These are phyloP conservation scores for Climacteris rufus DNA, from an alignment of 2,113 vertebrate species.

Conservation along the genomic window DNA sequence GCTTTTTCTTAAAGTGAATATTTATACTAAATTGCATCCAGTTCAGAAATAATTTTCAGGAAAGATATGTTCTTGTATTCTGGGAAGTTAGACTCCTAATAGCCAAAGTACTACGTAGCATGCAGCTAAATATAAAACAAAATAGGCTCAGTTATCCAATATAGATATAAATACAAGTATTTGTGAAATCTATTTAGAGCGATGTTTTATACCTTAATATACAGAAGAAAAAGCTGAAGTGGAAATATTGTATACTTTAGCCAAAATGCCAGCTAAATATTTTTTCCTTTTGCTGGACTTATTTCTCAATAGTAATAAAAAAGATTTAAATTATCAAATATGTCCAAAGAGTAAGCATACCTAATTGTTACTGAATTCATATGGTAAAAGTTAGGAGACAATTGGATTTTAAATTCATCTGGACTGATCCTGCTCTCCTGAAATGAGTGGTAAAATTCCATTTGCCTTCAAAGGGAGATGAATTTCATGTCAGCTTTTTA, in stretches of 20 bases:
- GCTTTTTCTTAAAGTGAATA: not conserved
- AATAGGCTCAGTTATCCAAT: conserved; percentile 26
- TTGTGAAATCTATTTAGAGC: conserved; percentile 17
- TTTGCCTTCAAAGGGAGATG: not conserved
- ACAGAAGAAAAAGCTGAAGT: not conserved
- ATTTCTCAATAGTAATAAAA: not conserved
- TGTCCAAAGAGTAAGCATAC: not conserved
- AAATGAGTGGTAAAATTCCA: not conserved
- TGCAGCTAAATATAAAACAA: conserved; percentile 45
- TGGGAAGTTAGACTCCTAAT: conserved; percentile 5
- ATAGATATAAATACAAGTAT: conserved; percentile 14
- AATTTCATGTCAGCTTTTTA: not conserved
- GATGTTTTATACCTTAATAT: not conserved
- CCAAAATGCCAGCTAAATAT: not conserved
- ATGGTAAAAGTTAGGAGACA: not conserved
- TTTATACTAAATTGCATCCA: not conserved
- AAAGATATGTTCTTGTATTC: conserved; percentile 14
- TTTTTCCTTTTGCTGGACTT: not conserved
- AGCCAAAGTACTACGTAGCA: not conserved
- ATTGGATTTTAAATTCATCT: not conserved
- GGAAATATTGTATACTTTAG: not conserved
- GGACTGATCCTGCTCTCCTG: not conserved
- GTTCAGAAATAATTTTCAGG: conserved; percentile 23
- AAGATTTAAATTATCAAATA: not conserved
- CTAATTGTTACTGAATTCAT: not conserved